Evolutionary conservation across 1,140 invertebrate genomes (phyloP).

Genomic region (Heterodera schachtii): DNA sequence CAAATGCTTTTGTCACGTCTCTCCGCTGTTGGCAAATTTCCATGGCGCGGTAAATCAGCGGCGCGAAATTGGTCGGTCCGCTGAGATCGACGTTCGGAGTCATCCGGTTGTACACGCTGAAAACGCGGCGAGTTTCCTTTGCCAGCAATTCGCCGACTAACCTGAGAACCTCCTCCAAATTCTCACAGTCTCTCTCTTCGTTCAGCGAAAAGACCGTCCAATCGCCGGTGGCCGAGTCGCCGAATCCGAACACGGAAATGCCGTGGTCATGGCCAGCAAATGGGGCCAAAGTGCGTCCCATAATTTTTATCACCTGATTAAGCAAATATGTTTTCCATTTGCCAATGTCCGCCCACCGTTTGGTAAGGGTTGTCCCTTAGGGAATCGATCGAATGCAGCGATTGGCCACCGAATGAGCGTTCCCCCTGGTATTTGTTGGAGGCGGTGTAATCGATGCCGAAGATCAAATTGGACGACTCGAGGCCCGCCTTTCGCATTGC

Average conservation of each 20-base stretch:
- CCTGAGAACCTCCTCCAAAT: constrained; percentile 68
- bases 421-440: constrained; percentile 71
- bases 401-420: constrained; percentile 67
- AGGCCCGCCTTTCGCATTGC: constrained; percentile 64
- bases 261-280: constrained; percentile 66
- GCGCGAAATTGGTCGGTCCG: constrained; percentile 69
- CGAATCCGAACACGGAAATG: constrained; percentile 70
- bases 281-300: constrained; percentile 69
- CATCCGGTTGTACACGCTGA: constrained; percentile 63
- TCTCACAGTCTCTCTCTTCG: constrained; percentile 63
- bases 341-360: constrained; percentile 26
- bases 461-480: constrained; percentile 61
- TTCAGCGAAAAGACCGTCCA: constrained; percentile 68
- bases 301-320: constrained; percentile 64
- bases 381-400: constrained; percentile 66
- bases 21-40: constrained; percentile 66
- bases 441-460: constrained; percentile 70
- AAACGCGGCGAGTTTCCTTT: not conserved
- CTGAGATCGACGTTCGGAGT: constrained; percentile 66
- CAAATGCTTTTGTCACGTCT: constrained; percentile 47
- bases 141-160: constrained; percentile 6
- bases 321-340: not conserved
- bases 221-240: constrained; percentile 67
- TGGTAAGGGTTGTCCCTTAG: constrained; percentile 66
- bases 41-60: constrained; percentile 69